These are phyloP conservation scores for Rhynchonycteris naso DNA, from an alignment of 2,797 vertebrate species.

Conservation along the genomic window DNA sequence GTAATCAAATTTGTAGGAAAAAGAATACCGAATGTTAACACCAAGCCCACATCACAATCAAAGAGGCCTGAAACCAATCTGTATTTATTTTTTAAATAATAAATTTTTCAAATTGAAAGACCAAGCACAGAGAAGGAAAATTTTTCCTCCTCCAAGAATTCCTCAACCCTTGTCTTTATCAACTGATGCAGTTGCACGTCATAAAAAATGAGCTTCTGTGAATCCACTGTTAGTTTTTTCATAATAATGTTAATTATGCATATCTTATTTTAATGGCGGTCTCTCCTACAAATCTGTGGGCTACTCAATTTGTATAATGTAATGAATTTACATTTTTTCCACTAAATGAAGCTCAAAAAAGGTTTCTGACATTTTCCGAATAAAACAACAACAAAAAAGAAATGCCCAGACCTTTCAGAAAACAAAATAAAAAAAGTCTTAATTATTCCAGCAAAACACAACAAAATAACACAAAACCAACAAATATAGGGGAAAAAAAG, in stretches of 20 bases:
- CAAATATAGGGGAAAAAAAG: constrained; percentile 74
- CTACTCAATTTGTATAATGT: constrained; percentile 75
- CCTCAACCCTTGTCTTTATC: constrained; percentile 69
- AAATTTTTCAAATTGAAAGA: constrained; percentile 75
- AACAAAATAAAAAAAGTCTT: constrained; percentile 79
- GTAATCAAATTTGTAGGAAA: constrained; percentile 66
- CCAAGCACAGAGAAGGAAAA: constrained; percentile 67
- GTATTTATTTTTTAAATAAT: constrained; percentile 59
- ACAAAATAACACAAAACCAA: constrained; percentile 59
- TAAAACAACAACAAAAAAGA: constrained; percentile 78
- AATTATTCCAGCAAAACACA: constrained; percentile 76
- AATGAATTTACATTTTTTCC: constrained; percentile 73
- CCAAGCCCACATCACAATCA: constrained; percentile 65
- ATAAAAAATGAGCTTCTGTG: constrained; percentile 81
- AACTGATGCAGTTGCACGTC: constrained; percentile 71
- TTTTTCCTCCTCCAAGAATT: constrained; percentile 76
- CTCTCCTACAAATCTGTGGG: constrained; percentile 82
- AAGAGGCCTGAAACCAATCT: constrained; percentile 71
- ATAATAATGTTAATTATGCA: constrained; percentile 87
- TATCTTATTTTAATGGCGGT: constrained; percentile 85
- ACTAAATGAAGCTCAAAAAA: constrained; percentile 70
- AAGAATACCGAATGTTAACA: constrained; percentile 82
- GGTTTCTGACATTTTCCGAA: constrained; percentile 73
- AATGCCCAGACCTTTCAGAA: constrained; percentile 73
- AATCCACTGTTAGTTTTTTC: constrained; percentile 85